These are phyloP conservation scores for Falco punctatus DNA, from an alignment of 2,113 vertebrate genomes.

Conservation along the genomic window DNA sequence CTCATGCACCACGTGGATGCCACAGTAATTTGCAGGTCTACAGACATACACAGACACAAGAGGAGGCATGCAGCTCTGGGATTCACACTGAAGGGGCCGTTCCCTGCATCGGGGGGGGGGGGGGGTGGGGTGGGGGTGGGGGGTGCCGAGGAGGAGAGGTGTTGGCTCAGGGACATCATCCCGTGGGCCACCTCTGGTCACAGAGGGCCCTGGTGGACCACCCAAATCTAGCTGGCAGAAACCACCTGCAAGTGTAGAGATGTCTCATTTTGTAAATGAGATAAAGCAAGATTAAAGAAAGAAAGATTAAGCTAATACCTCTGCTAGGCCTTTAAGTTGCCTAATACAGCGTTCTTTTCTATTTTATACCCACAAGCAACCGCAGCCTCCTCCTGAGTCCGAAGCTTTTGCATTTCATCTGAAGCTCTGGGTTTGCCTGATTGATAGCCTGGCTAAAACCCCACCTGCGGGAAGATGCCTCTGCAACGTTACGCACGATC, in stretches of 20 bases:
- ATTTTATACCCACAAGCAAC: not conserved
- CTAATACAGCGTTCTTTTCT: not conserved
- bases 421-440: not conserved
- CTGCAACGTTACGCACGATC: not conserved
- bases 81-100: not conserved
- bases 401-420: not conserved
- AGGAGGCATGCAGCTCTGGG: not conserved
- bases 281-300: not conserved
- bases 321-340: not conserved
- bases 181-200: not conserved
- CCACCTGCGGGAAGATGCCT: not conserved
- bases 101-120: accelerated
- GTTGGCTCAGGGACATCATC: not conserved
- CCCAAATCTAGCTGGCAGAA: not conserved
- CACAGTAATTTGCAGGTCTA: not conserved
- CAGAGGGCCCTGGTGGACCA: accelerated
- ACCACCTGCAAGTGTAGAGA: not conserved
- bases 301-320: not conserved
- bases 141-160: too few relatives aligned
- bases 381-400: not conserved
- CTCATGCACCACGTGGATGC: not conserved
- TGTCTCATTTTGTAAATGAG: not conserved
- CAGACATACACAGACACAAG: accelerated
- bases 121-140: not conserved
- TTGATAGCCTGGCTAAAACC: not conserved